These are phyloP conservation scores for Eurystomus gularis DNA, from an alignment of 2,113 vertebrate genomes.

Conservation along the genomic window DNA sequence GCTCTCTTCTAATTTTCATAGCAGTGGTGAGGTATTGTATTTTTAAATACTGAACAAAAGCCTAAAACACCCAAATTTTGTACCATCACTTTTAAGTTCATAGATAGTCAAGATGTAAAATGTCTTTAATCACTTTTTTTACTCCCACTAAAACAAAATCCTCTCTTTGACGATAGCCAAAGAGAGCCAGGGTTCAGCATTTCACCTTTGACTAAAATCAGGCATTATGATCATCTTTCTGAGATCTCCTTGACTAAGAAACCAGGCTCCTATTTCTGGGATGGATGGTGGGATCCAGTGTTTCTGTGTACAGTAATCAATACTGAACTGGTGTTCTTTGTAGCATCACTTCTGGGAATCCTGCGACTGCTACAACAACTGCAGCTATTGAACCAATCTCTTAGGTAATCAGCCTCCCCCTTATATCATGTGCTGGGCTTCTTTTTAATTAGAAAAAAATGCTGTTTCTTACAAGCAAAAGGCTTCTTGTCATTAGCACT, in stretches of 20 bases:
- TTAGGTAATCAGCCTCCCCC: constrained; percentile 23
- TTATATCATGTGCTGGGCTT: constrained; percentile 12
- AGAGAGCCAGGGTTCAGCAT: not conserved
- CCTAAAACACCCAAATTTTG: not conserved
- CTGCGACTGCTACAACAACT: constrained; percentile 20
- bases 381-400: constrained; percentile 9
- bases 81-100: not conserved
- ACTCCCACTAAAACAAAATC: not conserved
- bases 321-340: constrained; percentile 22
- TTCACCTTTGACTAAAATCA: not conserved
- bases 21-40: not conserved
- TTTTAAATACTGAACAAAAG: not conserved
- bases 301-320: constrained; percentile 16
- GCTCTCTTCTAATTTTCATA: not conserved
- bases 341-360: not conserved
- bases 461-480: constrained; percentile 28
- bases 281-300: not conserved
- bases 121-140: not conserved
- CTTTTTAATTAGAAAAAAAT: constrained; percentile 62
- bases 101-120: not conserved
- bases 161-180: not conserved
- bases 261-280: not conserved
- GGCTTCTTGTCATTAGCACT: constrained; percentile 40
- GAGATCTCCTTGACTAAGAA: not conserved
- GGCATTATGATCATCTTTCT: not conserved